A percentile compares a stretch with the other conserved stretches of the same genome.
Evolutionary conservation across 2,113 vertebrate species (phyloP).

Genomic region (Caloenas nicobarica): DNA sequence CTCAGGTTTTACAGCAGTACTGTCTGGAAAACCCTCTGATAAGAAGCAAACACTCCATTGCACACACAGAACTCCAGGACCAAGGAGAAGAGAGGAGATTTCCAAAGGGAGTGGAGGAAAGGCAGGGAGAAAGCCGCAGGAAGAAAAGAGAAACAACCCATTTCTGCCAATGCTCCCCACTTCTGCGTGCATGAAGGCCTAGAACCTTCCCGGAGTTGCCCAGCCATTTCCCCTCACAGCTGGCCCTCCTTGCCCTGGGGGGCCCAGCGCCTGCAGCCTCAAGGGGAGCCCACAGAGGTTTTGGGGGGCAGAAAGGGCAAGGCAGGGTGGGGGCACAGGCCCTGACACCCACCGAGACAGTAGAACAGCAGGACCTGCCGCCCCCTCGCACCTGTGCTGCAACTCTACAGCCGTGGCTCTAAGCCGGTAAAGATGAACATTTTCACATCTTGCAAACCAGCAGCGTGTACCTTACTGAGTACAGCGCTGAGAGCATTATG

Average conservation of each 20-base stretch:
- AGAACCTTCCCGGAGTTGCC: not conserved
- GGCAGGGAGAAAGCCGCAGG: not conserved
- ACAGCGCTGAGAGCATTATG: accelerated
- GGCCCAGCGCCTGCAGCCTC: not conserved
- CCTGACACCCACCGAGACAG: not conserved
- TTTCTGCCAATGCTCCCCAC: not conserved
- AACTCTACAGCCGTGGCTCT: not conserved
- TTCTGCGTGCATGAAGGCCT: accelerated
- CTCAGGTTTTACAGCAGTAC: not conserved
- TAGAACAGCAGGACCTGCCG: not conserved
- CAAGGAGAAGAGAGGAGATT: not conserved
- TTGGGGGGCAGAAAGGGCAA: not conserved
- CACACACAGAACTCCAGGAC: not conserved
- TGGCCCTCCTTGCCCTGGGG: not conserved
- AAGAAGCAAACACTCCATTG: not conserved
- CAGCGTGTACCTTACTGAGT: accelerated
- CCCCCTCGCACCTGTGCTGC: not conserved
- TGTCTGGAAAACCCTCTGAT: not conserved
- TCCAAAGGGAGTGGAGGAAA: not conserved
- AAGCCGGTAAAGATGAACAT: not conserved
- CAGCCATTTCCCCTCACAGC: not conserved
- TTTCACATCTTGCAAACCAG: not conserved
- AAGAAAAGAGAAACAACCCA: not conserved
- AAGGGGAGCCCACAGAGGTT: not conserved
- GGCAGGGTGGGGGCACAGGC: not conserved